Conservation (phyloP, 2,113 vertebrate species). For the Vombatus ursinus region DNA sequence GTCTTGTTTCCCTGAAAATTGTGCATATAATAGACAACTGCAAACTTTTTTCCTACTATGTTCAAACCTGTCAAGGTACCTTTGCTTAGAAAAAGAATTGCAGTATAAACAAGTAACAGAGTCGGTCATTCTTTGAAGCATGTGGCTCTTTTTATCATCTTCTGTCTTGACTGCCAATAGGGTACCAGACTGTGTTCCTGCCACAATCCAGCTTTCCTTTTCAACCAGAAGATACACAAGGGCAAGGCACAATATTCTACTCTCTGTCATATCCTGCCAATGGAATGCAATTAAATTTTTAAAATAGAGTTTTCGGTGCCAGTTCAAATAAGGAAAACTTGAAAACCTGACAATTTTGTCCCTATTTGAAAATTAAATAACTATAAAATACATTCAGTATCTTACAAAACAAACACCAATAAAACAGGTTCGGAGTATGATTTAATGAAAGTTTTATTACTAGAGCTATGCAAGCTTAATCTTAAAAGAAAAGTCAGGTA, state of each 20-base stretch:
- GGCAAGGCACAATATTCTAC: conserved; percentile 91
- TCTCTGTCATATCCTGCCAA: conserved; percentile 88
- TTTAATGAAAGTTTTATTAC: neutral
- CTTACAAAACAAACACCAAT: neutral
- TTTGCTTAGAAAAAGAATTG: conserved; percentile 85
- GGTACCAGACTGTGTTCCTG: conserved; percentile 92
- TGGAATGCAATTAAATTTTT: neutral
- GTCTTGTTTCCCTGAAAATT: neutral
- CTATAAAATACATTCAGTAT: conserved; percentile 19
- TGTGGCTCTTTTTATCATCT: conserved; percentile 83
- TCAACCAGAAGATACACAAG: conserved; percentile 86
- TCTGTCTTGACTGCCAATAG: conserved; percentile 86
- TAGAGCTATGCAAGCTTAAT: neutral
- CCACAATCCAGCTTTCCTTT: conserved; percentile 91
- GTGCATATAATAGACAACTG: neutral
- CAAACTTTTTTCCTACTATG: neutral
- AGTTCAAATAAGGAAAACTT: neutral
- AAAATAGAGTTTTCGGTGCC: neutral
- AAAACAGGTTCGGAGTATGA: neutral
- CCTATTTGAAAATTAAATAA: conserved; percentile 36
- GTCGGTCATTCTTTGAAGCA: conserved; percentile 90
- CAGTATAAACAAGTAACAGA: conserved; percentile 94
- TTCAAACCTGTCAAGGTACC: conserved; percentile 74
- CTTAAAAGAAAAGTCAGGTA: conserved; percentile 12
- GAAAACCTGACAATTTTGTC: neutral